These are phyloP conservation scores for Rhaphigaster nebulosa DNA, from an alignment of 2,888 invertebrate genomes.

Conservation along the genomic window DNA sequence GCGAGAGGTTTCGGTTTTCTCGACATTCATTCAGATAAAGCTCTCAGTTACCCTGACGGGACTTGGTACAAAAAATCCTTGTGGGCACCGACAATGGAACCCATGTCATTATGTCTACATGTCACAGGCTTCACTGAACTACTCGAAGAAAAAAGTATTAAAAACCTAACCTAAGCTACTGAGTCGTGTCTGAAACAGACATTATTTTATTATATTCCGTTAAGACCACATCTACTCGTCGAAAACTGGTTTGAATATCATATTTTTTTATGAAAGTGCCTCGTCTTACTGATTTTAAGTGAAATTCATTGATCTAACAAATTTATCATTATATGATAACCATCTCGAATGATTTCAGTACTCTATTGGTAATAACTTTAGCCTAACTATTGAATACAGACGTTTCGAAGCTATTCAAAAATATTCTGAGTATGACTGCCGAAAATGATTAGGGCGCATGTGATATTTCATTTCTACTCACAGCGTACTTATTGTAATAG, in stretches of 20 bases:
- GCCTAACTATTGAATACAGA: too few relatives aligned
- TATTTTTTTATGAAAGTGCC: too few relatives aligned
- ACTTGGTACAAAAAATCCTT: constrained; percentile 6
- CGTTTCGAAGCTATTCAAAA: too few relatives aligned
- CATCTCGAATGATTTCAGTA: neutral
- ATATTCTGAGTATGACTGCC: neutral
- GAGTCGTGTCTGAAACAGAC: neutral
- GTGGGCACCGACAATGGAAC: neutral
- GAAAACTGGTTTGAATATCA: neutral
- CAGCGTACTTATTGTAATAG: neutral
- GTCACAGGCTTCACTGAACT: neutral
- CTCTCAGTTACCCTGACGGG: neutral
- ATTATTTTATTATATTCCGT: neutral
- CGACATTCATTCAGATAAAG: neutral
- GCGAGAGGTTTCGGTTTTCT: neutral
- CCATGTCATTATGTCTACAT: neutral
- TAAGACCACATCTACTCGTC: neutral
- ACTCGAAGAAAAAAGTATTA: neutral
- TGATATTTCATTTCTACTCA: neutral
- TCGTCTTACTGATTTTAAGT: too few relatives aligned
- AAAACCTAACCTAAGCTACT: neutral
- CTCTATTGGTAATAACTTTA: too few relatives aligned
- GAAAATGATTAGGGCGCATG: neutral
- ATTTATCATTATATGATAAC: too few relatives aligned
- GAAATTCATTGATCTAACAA: too few relatives aligned